phyloP scores from a whole-genome alignment of 2,113 vertebrate genomes.

The Thamnophis sirtalis region DNA sequence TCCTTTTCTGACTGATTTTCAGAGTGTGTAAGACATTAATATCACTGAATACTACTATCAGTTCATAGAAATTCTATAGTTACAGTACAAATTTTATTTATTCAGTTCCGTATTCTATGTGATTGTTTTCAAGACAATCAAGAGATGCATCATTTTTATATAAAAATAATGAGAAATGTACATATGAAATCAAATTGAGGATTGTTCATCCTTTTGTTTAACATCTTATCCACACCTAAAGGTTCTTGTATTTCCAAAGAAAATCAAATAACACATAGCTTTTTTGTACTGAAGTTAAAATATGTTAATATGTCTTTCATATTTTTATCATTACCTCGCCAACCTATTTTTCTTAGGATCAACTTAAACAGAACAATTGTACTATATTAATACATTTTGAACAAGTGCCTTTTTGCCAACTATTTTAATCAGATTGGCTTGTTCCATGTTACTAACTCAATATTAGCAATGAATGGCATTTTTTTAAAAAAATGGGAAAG shows the following conservation, averaged over 20 bases:
- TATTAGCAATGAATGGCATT: background rate
- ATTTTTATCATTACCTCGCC: background rate
- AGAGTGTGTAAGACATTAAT: background rate
- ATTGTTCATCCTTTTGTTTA: background rate
- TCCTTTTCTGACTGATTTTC: background rate
- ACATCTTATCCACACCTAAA: background rate
- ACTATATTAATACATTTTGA: background rate
- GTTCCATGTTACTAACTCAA: background rate
- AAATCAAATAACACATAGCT: background rate
- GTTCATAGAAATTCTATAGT: background rate
- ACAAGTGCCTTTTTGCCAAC: background rate
- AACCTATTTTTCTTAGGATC: background rate
- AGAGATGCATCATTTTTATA: background rate
- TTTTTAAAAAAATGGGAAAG: background rate
- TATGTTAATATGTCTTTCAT: background rate
- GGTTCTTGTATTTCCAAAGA: background rate
- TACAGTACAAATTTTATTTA: background rate
- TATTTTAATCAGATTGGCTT: background rate
- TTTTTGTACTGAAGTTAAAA: background rate
- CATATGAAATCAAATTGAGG: background rate
- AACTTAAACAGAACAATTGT: background rate
- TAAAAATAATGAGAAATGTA: background rate
- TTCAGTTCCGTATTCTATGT: background rate
- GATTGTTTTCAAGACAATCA: background rate
- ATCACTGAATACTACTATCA: background rate